Base-by-base conservation (phyloP, 2,113 vertebrate species). In the Tachysurus vachellii region DNA sequence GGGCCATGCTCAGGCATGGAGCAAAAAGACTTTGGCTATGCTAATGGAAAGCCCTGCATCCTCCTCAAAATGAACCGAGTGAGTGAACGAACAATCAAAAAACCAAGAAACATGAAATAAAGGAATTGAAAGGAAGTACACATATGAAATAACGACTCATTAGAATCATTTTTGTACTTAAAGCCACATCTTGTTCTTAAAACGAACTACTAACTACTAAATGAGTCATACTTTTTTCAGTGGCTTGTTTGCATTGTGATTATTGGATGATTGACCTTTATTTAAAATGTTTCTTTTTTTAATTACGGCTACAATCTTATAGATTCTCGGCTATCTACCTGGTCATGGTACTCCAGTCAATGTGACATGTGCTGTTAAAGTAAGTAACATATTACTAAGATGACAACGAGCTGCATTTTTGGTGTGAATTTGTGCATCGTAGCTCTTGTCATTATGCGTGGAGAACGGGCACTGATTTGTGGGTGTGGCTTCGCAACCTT, bases 41-140 rank as follows among this genome's bases (percentile, higher is more conserved):
- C 97, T 14, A 92, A 91, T 87, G 97, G 97, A 90, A 97, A 94
- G 89, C 98, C 98, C 82, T 99, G 98, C 91, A 92, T 99, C 91
- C 93, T 99, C 80, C 95, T 99, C 68, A 97, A 97, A 93, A 99
- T 99, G 98, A 99, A 99, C 92, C 91, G 97, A 95, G 98, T 99
- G 96, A 94, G 95, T 88, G 53, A 36, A 31, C 31, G 53, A 36
- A 31, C 31, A 61, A 28, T 1, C 19, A 71, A n/a, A 10, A 3
- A 21, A 16, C n/a, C 23, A n/a, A 26, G 1, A 76, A 53, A 14
- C 6, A 0, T 31, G 42, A n/a, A 31, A 61, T 26, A 80, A 76
- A 23, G 28, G 23, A 57, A 3, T 6, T 16, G 23, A 3, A 77
- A 14, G 0, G 21, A 79, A 61, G 21, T 44, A 57, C 36, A 36